Conservation (phyloP, 2,797 vertebrate genomes). For the Microctenopoma stevenorrisi region DNA sequence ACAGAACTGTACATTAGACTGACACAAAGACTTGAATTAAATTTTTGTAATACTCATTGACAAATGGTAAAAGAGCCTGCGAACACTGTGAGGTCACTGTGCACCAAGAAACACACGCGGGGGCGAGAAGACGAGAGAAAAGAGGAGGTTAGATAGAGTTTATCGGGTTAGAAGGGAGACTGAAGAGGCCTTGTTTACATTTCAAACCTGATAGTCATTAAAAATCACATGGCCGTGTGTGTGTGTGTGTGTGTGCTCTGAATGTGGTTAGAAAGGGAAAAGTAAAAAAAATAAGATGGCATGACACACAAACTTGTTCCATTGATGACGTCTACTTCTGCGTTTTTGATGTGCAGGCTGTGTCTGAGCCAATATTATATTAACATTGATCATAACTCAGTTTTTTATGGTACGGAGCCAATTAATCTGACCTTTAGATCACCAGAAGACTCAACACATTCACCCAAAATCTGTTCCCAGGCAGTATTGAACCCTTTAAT, state of each 20-base stretch:
- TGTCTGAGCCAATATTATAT: not conserved
- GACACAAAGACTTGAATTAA: not conserved
- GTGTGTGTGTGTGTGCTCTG: conserved; percentile 23
- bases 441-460: conserved; percentile 49
- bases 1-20: too few species aligned
- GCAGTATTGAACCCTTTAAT: conserved; percentile 22
- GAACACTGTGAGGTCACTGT: conserved; percentile 30
- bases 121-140: conserved; percentile 1
- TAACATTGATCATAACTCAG: not conserved
- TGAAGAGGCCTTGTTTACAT: conserved; percentile 64
- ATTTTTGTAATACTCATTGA: not conserved
- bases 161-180: conserved; percentile 53
- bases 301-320: conserved; percentile 1
- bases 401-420: conserved; percentile 1
- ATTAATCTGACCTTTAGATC: conserved; percentile 50
- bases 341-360: not conserved
- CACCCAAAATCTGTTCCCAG: conserved; percentile 28
- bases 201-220: conserved; percentile 71
- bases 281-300: not conserved
- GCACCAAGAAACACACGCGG: not conserved
- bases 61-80: conserved; percentile 10
- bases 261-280: not conserved
- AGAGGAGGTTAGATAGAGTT: conserved; percentile 25
- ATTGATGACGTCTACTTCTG: not conserved
- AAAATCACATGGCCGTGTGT: conserved; percentile 63